These are phyloP conservation scores for Mycteria americana DNA, from an alignment of 2,797 vertebrate genomes.

Conservation along the genomic window DNA sequence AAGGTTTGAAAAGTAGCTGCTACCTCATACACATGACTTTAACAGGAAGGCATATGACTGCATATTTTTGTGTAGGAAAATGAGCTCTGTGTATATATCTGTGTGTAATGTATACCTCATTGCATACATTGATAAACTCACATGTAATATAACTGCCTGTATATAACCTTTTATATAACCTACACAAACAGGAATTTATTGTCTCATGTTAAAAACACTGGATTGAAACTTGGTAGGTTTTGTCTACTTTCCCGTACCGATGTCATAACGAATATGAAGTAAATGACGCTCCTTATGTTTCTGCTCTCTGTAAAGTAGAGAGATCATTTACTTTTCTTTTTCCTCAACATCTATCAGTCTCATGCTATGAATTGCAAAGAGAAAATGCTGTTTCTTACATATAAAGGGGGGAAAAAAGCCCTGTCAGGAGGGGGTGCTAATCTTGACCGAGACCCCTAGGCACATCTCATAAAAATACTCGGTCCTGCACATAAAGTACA, in stretches of 20 bases:
- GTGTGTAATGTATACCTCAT: neutral
- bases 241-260: neutral
- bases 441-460: neutral
- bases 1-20: neutral
- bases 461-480: neutral
- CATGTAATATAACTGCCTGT: neutral
- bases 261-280: neutral
- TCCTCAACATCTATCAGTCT: neutral
- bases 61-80: neutral
- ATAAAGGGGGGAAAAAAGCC: fast-evolving
- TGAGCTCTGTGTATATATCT: neutral
- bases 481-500: neutral
- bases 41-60: neutral
- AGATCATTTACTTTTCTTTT: neutral
- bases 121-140: neutral
- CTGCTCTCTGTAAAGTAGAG: neutral
- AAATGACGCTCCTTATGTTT: neutral
- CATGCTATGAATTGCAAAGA: neutral
- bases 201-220: neutral
- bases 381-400: neutral
- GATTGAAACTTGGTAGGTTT: neutral
- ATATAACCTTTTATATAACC: neutral
- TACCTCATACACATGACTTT: neutral
- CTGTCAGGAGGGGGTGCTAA: fast-evolving
- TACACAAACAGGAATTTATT: neutral